Base-by-base conservation (phyloP, 2,888 invertebrate species). In the Synergus japonicus region DNA sequence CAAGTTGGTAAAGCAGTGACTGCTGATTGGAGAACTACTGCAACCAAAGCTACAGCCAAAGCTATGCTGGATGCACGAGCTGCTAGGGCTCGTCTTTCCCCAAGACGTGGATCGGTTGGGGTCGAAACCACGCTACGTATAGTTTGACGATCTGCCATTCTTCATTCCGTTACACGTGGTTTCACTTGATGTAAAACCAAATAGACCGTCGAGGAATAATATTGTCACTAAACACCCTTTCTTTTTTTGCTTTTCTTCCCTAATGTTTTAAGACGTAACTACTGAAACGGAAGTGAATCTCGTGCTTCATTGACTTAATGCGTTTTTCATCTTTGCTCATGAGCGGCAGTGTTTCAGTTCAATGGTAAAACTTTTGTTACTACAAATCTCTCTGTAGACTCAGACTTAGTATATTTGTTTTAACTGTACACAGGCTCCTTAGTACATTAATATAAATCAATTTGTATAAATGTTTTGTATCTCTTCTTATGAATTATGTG, bases 1-100 rank as follows among this genome's bases (percentile, higher is more conserved):
- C 97, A 97, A 88, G 96, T 95, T 73, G 97, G 97, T 88, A 97
- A 94, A 84, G 96, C 97, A 77, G 97, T 95, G 76, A 97, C 96
- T 65, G 96, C 95, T 81, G 97, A 96, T 88, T 97, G 97, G 86
- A 97, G 94, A 83, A 96, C 95, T 91, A 97, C 96, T 91, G 92
- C 92, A 63, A 92, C 86, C 73, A 92, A 82, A 77, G 90, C 88
- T 73, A 92, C 88, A 76, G 89, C 90, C 77, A 92, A 86, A 76
- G 91, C 91, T 83, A 88, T 90, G 63, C 90, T 89, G 82, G 92
- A 91, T 67, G 89, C 88, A 46, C 92, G 89, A 92, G 93, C 93
- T 78, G 90, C 92, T 80, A 91, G 84, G 76, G 91, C 90, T 82
- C 91, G 89, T 82, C 87, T 91, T 86, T 90, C 88, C 86, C 85